Evolutionary conservation across 2,113 vertebrate species (phyloP), one percentile per base, ranked within the genome.

Genomic region (Brachypodius melanocephalos): DNA sequence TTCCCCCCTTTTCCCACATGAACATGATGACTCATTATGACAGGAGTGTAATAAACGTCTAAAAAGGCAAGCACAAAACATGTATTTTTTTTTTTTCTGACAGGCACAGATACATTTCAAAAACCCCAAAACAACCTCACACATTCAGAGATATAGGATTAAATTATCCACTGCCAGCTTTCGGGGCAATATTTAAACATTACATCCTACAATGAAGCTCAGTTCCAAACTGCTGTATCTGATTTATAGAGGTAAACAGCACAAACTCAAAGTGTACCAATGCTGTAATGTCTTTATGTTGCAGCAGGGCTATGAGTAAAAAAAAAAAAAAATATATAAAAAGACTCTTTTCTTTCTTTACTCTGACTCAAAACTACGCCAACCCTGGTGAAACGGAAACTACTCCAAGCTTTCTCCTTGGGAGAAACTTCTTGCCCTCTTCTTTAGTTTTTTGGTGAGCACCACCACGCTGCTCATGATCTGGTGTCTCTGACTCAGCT

Each of bases 81-180:
- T 78, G 22, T 17, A 4, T 74, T 88, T 81, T 76, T 75, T 75
- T 75, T 75, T 88, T 89, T 42, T 16, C 62, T 87, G 76, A 77
- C 51, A 81, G 71, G 46, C 84, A 94, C 14, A 68, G 81, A 89
- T 58, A 90, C 5, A 52, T 77, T 8, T 18, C 29, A 87, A 49
- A 22, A 14, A 14, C 4, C 21, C 34, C 3, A 65, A 72, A 36
- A 51, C n/a, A 72, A 12, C 5, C 78, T 88, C 85, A 87, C 66
- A 83, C 79, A 46, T 89, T 83, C 84, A 91, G 14, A 79, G 94
- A 63, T 73, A 89, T 9, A 67, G 85, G 92, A 94, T 87, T 88
- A 93, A 90, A 96, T 93, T 95, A 96, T 78, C 89, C 58, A 55
- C 42, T 92, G 74, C 79, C 93, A 97, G 93, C 73, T 97, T 97